These are phyloP conservation scores for Macrostomum lignano DNA, from an alignment of 1,140 invertebrate genomes.

Conservation along the genomic window DNA sequence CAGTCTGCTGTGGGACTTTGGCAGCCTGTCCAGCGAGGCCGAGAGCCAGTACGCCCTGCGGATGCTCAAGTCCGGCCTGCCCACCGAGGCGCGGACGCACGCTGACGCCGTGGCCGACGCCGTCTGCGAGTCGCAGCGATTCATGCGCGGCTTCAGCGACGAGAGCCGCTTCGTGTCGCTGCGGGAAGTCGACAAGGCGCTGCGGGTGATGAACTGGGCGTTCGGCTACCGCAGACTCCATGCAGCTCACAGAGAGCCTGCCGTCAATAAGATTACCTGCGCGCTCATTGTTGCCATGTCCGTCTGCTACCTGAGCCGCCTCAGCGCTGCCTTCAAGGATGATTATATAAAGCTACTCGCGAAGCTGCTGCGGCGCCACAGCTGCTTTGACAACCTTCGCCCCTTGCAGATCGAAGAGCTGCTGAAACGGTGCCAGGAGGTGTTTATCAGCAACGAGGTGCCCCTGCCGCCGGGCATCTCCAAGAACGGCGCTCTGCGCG, in stretches of 20 bases:
- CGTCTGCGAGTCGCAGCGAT: conserved; percentile 14
- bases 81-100: conserved; percentile 7
- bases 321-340: conserved; percentile 9
- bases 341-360: conserved; percentile 4
- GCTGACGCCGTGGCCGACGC: conserved; percentile 8
- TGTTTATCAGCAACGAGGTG: conserved; percentile 14
- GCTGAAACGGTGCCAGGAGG: conserved; percentile 16
- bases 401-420: conserved; percentile 2
- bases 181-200: conserved; percentile 15
- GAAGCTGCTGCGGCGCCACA: background rate
- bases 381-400: conserved; percentile 1
- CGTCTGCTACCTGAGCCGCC: conserved; percentile 11
- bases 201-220: conserved; percentile 17
- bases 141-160: conserved; percentile 15
- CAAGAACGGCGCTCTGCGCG: conserved; percentile 16
- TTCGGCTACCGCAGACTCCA: conserved; percentile 9
- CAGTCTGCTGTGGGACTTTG: conserved; percentile 21
- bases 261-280: conserved; percentile 11
- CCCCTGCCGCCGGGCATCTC: conserved; percentile 14
- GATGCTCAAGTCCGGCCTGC: conserved; percentile 15
- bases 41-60: conserved; percentile 16
- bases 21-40: conserved; percentile 11
- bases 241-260: too few relatives aligned
- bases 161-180: conserved; percentile 24
- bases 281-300: conserved; percentile 16